Evolutionary conservation across 2,797 vertebrate species (phyloP), one percentile per base, ranked within the genome.

Genomic region (Lutjanus campechanus): DNA sequence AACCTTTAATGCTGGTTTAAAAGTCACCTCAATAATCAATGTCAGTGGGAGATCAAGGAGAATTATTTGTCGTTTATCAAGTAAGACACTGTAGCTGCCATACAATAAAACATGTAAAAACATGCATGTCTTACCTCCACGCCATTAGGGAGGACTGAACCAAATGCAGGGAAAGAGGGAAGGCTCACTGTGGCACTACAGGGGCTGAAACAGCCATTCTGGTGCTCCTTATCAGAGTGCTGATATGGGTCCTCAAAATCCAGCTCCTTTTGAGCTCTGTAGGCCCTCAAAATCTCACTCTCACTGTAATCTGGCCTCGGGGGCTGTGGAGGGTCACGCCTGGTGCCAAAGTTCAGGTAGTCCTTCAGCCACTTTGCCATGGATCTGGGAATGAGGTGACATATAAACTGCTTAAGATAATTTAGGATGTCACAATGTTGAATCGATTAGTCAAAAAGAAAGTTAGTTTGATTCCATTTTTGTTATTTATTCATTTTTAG

Each of bases 321-420:
- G 92, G 97, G 95, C 95, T 96, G 84, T 81, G 97, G 92, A 91
- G 97, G 97, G 81, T 96, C 96, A 88, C 96, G 96, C 93, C 96
- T 95, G 82, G 95, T 96, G 85, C 97, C 97, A 60, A 98, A 96
- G 92, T 96, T 97, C 81, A 98, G 92, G 89, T 98, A 97, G 91
- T 97, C 97, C 89, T 96, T 97, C 63, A 98, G 89, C 97, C 97
- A 98, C 96, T 96, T 97, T 95, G 97, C 97, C 97, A 98, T 98
- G 96, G 95, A 94, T 95, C 95, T 96, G 79, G 20, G n/a, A 56
- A 73, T 2, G 10, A 65, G 75, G 67, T 1, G 16, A 49, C 8
- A 63, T 41, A 78, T 12, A 54, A 11, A 73, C 4, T 10, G 6
- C 0, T 53, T 43, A 17, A 19, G 10, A 43, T 25, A 11, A 11